Percentiles rank a stretch among this genome's conserved stretches.
These are phyloP conservation scores for Drosophila limbata DNA, from an alignment of 2,888 invertebrate species.

Conservation along the genomic window DNA sequence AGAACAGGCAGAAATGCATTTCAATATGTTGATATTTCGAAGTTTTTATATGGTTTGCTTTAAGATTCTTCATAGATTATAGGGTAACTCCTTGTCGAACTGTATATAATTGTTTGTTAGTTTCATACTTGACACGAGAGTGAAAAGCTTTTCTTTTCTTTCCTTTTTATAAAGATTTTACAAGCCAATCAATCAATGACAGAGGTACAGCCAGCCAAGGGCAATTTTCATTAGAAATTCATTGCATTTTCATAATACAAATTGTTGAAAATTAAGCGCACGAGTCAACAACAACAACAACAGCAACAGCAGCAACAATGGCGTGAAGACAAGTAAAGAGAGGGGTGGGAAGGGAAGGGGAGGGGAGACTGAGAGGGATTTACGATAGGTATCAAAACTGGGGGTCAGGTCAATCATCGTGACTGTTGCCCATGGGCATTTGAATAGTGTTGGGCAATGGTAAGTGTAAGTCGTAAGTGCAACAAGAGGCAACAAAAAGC, in stretches of 20 bases:
- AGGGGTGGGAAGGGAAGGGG: not conserved
- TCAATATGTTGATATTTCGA: no score
- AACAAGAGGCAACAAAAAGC: constrained; percentile 40
- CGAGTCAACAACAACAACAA: constrained; percentile 71
- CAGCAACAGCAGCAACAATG: constrained; percentile 67
- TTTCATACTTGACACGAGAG: constrained; percentile 54
- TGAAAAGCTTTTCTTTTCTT: constrained; percentile 67
- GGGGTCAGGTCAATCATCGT: constrained; percentile 60
- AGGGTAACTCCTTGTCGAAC: constrained; percentile 16
- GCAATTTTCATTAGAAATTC: constrained; percentile 71
- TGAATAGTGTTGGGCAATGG: constrained; percentile 42
- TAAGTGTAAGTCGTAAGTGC: constrained; percentile 8
- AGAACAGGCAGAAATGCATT: not conserved
- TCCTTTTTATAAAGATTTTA: constrained; percentile 46
- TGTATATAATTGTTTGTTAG: no score
- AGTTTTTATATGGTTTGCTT: no score
- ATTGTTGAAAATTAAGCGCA: constrained; percentile 79
- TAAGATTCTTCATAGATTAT: no score
- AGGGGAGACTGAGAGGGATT: not conserved
- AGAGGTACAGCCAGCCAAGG: constrained; percentile 46
- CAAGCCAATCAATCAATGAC: constrained; percentile 83
- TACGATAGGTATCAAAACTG: constrained; percentile 10
- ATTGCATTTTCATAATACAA: constrained; percentile 70
- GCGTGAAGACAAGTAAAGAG: constrained; percentile 78
- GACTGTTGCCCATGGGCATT: constrained; percentile 40